phyloP scores from a whole-genome alignment of 2,797 vertebrate genomes.

The Lemur catta region DNA sequence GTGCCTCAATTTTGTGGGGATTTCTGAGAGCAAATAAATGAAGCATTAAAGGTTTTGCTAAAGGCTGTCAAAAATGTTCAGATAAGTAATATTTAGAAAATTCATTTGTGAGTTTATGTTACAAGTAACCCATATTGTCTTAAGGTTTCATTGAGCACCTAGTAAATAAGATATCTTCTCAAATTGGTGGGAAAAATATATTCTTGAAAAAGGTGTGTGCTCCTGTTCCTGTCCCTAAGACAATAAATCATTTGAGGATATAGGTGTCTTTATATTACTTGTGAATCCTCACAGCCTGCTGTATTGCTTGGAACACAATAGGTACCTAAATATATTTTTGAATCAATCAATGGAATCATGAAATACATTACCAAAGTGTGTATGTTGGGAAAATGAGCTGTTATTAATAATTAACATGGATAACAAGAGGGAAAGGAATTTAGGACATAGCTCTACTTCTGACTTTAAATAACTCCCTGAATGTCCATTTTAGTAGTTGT shows the following conservation, averaged over 20 bases:
- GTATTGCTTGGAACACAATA: neutral
- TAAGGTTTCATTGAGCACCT: neutral
- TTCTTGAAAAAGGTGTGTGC: neutral
- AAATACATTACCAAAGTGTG: neutral
- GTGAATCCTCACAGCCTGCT: neutral
- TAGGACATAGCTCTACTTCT: neutral
- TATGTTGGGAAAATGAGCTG: neutral
- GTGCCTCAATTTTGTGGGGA: neutral
- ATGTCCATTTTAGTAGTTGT: neutral
- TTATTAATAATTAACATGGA: neutral
- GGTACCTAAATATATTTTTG: neutral
- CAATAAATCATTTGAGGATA: neutral
- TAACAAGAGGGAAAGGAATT: neutral
- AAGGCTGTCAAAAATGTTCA: neutral
- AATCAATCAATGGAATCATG: neutral
- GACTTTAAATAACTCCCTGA: neutral
- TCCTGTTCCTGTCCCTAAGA: neutral
- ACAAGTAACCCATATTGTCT: neutral
- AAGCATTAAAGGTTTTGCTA: neutral
- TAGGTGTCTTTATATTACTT: neutral
- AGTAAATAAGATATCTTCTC: neutral
- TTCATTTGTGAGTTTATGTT: neutral
- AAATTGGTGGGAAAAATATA: neutral
- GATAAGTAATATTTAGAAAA: slow-evolving; percentile 20
- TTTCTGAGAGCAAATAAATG: neutral